Base-by-base conservation (phyloP, 2,113 vertebrate species). In the Brachypteracias leptosomus region DNA sequence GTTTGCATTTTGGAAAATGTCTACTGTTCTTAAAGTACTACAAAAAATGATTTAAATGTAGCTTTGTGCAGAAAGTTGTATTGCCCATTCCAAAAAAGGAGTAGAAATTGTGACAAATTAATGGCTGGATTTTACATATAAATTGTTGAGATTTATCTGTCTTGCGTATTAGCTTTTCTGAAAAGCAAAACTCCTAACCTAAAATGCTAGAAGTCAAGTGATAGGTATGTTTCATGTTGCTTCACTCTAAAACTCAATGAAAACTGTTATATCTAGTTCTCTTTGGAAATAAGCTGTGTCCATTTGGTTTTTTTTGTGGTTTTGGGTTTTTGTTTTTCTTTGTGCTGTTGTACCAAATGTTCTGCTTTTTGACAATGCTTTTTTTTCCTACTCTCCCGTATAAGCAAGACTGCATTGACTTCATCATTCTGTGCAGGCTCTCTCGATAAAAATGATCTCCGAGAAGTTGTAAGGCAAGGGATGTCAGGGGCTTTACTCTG, bases 331-430 rank as follows among this genome's bases (percentile, higher is more conserved):
- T 22, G 22, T 33, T 44, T 22, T 25, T 3, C 3, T 66, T 54
- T 2, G 2, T 25, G 5, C 3, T 65, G 1, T 76, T 76, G 6
- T 84, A 11, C 14, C 6, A 10, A n/a, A n/a, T n/a, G 16, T 76
- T 42, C 22, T 28, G 15, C 9, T 46, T 22, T 74, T 46, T 54
- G 55, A 1, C 10, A 13, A 10, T 54, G 5, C 1, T 46, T n/a
- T 58, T 63, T 66, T 21, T 1, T 1, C 7, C 16, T 2, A 5
- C 3, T 61, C 11, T 62, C 17, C 12, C 1, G 1, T 25, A 5
- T 11, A 25, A 40, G 16, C 4, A 58, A 62, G 40, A 16, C 5
- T 51, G 10, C 4, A 12, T n/a, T 83, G 38, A 10, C 14, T 44
- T 38, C 1, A 2, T 25, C 3, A 2, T 57, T 90, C 35, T 3